Evolutionary conservation across 2,888 invertebrate species (phyloP).

Genomic region (Folsomia manolachei): DNA sequence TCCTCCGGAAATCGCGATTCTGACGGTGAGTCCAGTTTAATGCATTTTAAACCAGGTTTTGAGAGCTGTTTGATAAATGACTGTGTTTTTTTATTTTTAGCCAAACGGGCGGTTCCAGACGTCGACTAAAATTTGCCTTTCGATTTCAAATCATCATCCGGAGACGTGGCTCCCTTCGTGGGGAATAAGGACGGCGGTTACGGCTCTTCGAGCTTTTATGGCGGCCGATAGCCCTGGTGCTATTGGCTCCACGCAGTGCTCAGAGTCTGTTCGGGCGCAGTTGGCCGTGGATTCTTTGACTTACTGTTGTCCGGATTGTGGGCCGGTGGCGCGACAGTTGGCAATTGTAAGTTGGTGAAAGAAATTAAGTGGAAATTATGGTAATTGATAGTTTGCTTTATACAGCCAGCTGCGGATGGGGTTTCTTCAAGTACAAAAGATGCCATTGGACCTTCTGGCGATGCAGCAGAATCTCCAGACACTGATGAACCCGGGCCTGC

Average conservation of each 20-base stretch:
- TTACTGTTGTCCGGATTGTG: conserved; percentile 66
- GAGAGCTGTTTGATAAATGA: background rate
- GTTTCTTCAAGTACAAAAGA: no score
- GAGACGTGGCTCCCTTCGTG: conserved; percentile 97
- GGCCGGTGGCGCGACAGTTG: no score
- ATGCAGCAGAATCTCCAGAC: no score
- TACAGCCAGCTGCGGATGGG: no score
- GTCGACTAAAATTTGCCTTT: conserved; percentile 90
- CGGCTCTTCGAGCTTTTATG: conserved; percentile 92
- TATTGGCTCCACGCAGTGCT: conserved; percentile 85
- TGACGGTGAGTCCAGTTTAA: no score
- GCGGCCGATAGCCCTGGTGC: conserved; percentile 75
- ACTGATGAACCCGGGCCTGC: no score
- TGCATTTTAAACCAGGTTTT: no score
- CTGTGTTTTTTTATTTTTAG: conserved; percentile 55
- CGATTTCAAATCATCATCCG: conserved; percentile 94
- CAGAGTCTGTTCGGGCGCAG: conserved; percentile 72
- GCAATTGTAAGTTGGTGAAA: no score
- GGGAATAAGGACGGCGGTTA: conserved; percentile 88
- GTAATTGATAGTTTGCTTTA: no score
- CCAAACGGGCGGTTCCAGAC: conserved; percentile 91
- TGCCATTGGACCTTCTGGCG: no score
- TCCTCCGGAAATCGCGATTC: conserved; percentile 87
- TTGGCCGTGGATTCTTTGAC: conserved; percentile 71
- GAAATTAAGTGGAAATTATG: no score